Evolutionary conservation across 35 echinoderm and acorn worm genomes (phyloP), one percentile per base, ranked within the genome.

Genomic region (Apostichopus japonicus): DNA sequence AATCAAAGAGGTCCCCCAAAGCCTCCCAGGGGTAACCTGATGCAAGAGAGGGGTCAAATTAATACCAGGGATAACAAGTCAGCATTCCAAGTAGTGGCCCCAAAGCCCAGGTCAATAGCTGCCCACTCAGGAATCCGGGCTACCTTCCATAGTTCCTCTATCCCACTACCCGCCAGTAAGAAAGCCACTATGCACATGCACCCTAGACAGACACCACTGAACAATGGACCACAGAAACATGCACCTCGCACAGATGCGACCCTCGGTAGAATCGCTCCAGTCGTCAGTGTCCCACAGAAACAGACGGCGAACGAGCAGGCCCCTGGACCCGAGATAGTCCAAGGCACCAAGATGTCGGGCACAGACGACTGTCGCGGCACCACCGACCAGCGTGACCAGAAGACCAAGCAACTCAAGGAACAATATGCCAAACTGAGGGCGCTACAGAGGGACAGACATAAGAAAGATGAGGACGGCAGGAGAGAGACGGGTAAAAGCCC

Each of bases 371-470:
- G 5, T 19, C 23, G 33, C 27, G 86, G 44, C 86, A 71, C 10
- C 9, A 24, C 61, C 1, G 72, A 92, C 33, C 52, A 78, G 9
- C 61, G 65, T 44, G 95, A 90, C 14, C n/a, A 62, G 17, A 90
- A 80, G 19, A 96, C 92, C 23, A 56, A 86, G 21, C 96, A 91
- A 63, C 93, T 97, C 62, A 97, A 97, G 79, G 93, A 94, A 78
- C 96, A 97, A 72, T 97, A 97, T 91, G 96, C 96, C 86, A 97
- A 91, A 80, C 82, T 97, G 15, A 90, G 96, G n/a, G 91, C 77
- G 67, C 90, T 94, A 16, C 93, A 97, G 63, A 53, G 84, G 24
- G 77, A 93, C 71, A 87, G 51, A 6, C 53, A 84, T 57, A 84
- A 58, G 14, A 57, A 84, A 51, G 44, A 24, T 33, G 79, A 54